Evolutionary conservation across 2,888 invertebrate species (phyloP).

Genomic region (Anorthoa munda): DNA sequence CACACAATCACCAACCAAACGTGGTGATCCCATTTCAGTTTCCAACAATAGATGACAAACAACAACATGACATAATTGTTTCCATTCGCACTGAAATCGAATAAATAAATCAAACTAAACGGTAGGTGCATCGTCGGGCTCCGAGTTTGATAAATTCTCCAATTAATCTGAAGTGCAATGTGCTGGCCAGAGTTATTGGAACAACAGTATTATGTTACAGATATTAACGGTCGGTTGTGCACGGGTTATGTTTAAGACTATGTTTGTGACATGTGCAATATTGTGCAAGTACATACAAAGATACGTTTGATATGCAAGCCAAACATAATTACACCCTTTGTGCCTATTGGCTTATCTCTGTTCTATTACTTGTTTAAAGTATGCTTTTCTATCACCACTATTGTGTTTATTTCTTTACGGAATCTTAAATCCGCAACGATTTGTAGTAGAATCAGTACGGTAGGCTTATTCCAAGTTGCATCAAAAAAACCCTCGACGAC

Average conservation of each 20-base stretch:
- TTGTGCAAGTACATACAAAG: neutral
- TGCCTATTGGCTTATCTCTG: too few relatives aligned
- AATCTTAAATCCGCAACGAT: too few relatives aligned
- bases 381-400: too few relatives aligned
- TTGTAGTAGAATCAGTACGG: too few relatives aligned
- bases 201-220: slow-evolving; percentile 39
- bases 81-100: slow-evolving; percentile 49
- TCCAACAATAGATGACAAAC: slow-evolving; percentile 12
- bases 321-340: too few relatives aligned
- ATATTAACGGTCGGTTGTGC: slow-evolving; percentile 36
- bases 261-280: slow-evolving; percentile 4
- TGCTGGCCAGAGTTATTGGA: slow-evolving; percentile 61
- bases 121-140: slow-evolving; percentile 52
- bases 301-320: too few relatives aligned
- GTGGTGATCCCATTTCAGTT: neutral
- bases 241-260: slow-evolving; percentile 15
- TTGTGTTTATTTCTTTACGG: too few relatives aligned
- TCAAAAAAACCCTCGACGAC: too few relatives aligned
- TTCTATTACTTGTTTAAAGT: too few relatives aligned
- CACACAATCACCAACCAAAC: neutral
- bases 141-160: slow-evolving; percentile 65
- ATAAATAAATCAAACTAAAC: slow-evolving; percentile 64
- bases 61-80: slow-evolving; percentile 39
- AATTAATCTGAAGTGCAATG: slow-evolving; percentile 65
- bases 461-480: too few relatives aligned